Evolutionary conservation across 2,113 vertebrate genomes (phyloP).

Genomic region (Oophaga pumilio): DNA sequence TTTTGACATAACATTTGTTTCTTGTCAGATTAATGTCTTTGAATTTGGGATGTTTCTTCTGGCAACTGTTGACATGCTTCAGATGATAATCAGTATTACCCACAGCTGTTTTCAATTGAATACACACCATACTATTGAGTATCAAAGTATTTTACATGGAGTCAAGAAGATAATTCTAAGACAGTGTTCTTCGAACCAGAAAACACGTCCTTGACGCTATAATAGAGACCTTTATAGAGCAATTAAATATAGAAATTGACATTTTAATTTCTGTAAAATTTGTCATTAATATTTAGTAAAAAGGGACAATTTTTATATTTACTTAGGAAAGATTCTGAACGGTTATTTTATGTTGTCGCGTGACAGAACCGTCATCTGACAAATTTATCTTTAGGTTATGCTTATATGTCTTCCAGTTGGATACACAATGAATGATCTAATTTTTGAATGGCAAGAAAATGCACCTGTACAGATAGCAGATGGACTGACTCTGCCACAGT

Average conservation of each 20-base stretch:
- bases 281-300: not conserved
- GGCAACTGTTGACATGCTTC: slow-evolving; percentile 66
- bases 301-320: not conserved
- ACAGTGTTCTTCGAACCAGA: slow-evolving; percentile 24
- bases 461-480: slow-evolving; percentile 95
- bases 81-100: slow-evolving; percentile 68
- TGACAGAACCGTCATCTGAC: not conserved
- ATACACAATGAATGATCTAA: slow-evolving; percentile 98
- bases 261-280: not conserved
- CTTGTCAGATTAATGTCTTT: slow-evolving; percentile 71
- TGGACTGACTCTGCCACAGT: slow-evolving; percentile 94
- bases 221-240: not conserved
- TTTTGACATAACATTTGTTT: slow-evolving; percentile 75
- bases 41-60: slow-evolving; percentile 68
- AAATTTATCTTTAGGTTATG: not conserved
- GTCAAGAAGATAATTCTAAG: slow-evolving; percentile 29
- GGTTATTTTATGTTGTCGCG: not conserved
- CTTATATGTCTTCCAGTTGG: slow-evolving; percentile 79
- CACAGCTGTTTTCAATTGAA: slow-evolving; percentile 60
- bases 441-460: slow-evolving; percentile 98
- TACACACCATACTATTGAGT: slow-evolving; percentile 40
- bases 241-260: not conserved
- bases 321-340: not conserved
- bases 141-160: slow-evolving; percentile 37
- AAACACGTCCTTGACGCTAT: not conserved